Base-by-base conservation (phyloP, 2,797 vertebrate species). In the Lacerta bilineata region DNA sequence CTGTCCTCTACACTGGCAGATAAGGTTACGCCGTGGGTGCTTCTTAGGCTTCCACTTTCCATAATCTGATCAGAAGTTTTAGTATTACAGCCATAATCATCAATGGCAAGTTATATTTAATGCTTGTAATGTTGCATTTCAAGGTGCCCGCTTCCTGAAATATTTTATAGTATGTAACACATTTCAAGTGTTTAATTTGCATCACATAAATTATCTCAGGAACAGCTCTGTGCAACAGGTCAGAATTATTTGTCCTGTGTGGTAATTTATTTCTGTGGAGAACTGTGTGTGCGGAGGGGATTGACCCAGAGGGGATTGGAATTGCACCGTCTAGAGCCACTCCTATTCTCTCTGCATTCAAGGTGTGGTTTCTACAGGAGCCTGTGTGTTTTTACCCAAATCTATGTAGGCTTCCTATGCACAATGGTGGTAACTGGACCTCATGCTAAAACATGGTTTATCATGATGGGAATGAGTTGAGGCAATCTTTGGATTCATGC, bases 41-140 rank as follows among this genome's bases (percentile, higher is more conserved):
- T 89, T 86, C 46, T 75, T 43, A 82, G 78, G 27, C 69, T 89
- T 85, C 83, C 2, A 8, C 27, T 75, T 23, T 76, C 61, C 78
- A 68, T 69, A 83, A 82, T 89, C 84, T 66, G 33, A 86, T 89
- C 72, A 82, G 83, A 18, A 82, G 33, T 86, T 85, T 55, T 89
- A 85, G 79, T 75, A 55, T n/a, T 81, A 74, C 59, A 18, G 59
- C 80, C 20, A 64, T 39, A 76, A 87, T 80, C 55, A 41, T 68
- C 55, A 46, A 17, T 74, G 71, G 77, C 72, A 89, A 72, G 36
- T 36, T 55, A 18, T 41, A 8, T 27, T 81, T 76, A 81, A 75
- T 82, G 72, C 72, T 25, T 81, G 71, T 68, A 39, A 76, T 41
- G 33, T 41, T 82, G 69, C 33, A n/a, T 66, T 89, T 81, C 77